Evolutionary conservation across 2,797 vertebrate genomes (phyloP).

Genomic region (Euthynnus affinis): DNA sequence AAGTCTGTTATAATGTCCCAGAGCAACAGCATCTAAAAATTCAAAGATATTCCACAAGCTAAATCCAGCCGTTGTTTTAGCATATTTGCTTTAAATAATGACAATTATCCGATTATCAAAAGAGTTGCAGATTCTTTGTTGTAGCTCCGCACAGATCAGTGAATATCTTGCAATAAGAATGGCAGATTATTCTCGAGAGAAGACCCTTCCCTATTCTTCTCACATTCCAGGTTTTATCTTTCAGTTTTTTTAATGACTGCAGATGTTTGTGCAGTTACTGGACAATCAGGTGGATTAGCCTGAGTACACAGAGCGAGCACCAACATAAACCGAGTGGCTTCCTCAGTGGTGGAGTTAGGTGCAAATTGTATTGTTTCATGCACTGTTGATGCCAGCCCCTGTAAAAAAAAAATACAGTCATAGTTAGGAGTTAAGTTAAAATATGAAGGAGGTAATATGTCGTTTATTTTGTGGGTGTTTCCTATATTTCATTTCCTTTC

Average conservation of each 20-base stretch:
- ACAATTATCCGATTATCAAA: too few species aligned
- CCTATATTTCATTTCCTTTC: background rate
- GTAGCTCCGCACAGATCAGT: background rate
- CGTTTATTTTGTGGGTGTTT: background rate
- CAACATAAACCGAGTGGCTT: conserved; percentile 26
- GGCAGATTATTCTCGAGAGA: conserved; percentile 12
- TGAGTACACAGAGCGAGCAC: conserved; percentile 6
- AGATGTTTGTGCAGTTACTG: conserved; percentile 42
- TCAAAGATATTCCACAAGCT: too few species aligned
- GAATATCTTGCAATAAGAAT: conserved; percentile 3
- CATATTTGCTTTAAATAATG: too few species aligned
- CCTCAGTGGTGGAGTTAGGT: background rate
- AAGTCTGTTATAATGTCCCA: too few species aligned
- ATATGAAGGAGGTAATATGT: background rate
- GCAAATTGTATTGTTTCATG: background rate
- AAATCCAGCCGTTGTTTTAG: too few species aligned
- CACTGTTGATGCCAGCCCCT: too few species aligned
- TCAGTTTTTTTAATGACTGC: conserved; percentile 14
- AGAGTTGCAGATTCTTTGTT: too few species aligned
- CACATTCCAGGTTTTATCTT: conserved; percentile 13
- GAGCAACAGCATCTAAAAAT: too few species aligned
- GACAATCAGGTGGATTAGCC: conserved; percentile 40
- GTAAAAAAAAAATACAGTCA: background rate
- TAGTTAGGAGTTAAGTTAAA: background rate
- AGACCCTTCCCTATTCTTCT: conserved; percentile 26